phyloP scores from a whole-genome alignment of 2,888 invertebrate genomes.

The Latrodectus elegans region DNA sequence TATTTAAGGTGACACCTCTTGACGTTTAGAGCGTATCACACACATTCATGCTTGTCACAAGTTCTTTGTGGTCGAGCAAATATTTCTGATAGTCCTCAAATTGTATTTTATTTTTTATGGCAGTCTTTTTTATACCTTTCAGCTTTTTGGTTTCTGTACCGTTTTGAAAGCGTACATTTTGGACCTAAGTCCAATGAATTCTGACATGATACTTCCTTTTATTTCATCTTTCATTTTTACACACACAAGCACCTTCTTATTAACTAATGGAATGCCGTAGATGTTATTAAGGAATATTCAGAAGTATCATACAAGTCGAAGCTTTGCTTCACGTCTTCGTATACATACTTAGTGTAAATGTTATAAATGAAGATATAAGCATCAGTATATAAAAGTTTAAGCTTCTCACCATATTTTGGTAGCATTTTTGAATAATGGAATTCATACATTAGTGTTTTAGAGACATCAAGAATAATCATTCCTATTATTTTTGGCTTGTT shows the following conservation, averaged over 20 bases:
- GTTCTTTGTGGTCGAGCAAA: too few relatives aligned
- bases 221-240: conserved; percentile 37
- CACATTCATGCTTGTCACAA: too few relatives aligned
- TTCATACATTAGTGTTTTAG: background rate
- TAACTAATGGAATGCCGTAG: background rate
- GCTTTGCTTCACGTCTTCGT: background rate
- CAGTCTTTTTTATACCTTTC: conserved; percentile 14
- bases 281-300: conserved; percentile 8
- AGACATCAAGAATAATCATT: background rate
- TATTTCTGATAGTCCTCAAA: too few relatives aligned
- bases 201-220: conserved; percentile 6
- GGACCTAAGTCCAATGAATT: conserved; percentile 23
- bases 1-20: too few relatives aligned
- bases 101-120: too few relatives aligned
- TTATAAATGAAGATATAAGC: conserved; percentile 1
- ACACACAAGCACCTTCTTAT: conserved; percentile 30
- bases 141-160: background rate
- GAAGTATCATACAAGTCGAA: conserved; percentile 17
- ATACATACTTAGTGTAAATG: background rate
- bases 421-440: background rate
- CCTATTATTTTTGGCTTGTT: conserved; percentile 1
- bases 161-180: conserved; percentile 22
- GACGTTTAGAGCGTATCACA: too few relatives aligned
- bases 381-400: background rate
- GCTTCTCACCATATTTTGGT: background rate